A percentile compares a stretch with the other conserved stretches of the same genome.
Conservation (phyloP, 2,888 invertebrate genomes). For the Oscheius sp. region DNA sequence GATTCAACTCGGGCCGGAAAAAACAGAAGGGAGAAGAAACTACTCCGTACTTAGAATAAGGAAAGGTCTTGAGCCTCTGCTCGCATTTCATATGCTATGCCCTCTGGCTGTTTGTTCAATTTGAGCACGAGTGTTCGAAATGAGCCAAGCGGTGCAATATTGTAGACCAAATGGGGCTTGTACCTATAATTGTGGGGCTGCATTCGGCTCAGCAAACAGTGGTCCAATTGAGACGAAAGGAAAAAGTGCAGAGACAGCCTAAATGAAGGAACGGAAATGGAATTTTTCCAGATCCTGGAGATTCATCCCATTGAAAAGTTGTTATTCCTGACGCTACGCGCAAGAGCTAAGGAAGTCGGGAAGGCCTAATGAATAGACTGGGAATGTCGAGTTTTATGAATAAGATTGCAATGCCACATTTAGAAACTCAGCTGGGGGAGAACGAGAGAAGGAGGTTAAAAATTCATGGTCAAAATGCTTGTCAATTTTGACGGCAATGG, state of each 20-base stretch:
- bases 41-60: background rate
- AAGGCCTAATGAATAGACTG: too few species aligned
- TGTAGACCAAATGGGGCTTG: slow-evolving; percentile 24
- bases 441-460: background rate
- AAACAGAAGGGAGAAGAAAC: background rate
- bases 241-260: too few species aligned
- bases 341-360: too few species aligned
- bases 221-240: background rate
- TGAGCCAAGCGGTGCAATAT: slow-evolving; percentile 20
- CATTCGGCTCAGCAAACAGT: slow-evolving; percentile 6
- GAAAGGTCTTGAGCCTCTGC: background rate
- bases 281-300: background rate
- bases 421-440: background rate
- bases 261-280: background rate
- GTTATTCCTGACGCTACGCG: too few species aligned
- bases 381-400: too few species aligned
- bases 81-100: slow-evolving; percentile 19
- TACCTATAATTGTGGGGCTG: slow-evolving; percentile 21
- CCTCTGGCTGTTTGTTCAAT: slow-evolving; percentile 20
- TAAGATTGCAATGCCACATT: too few species aligned
- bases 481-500: too few species aligned
- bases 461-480: too few species aligned
- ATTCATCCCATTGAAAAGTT: background rate
- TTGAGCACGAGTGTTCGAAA: slow-evolving; percentile 23
- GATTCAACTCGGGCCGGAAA: background rate